These are phyloP conservation scores for Linnaemya tessellans DNA, from an alignment of 2,888 invertebrate species.

Conservation along the genomic window DNA sequence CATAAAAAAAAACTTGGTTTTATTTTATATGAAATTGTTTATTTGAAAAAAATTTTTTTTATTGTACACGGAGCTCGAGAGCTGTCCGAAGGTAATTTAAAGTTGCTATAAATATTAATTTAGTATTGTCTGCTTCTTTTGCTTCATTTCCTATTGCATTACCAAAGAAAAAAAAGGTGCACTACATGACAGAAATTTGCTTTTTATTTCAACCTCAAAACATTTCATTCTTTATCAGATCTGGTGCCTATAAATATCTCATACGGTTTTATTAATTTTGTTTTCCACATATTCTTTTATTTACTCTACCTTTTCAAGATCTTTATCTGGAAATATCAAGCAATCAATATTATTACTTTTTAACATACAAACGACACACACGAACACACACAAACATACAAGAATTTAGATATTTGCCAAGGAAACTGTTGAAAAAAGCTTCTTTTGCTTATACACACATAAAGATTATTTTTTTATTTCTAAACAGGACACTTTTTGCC, in stretches of 20 bases:
- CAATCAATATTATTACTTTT: slow-evolving; percentile 64
- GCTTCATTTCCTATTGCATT: no score
- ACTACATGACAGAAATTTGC: no score
- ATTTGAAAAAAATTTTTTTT: no score
- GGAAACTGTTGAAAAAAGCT: background rate
- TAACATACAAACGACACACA: background rate
- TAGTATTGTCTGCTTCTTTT: no score
- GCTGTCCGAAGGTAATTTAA: no score
- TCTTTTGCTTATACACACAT: background rate
- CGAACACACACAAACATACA: background rate
- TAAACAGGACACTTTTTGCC: slow-evolving; percentile 68
- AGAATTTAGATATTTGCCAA: background rate
- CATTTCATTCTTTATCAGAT: background rate
- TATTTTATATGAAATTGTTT: no score
- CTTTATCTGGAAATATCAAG: background rate
- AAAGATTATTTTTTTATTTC: slow-evolving; percentile 1
- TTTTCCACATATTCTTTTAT: background rate
- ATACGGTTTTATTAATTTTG: slow-evolving; percentile 41
- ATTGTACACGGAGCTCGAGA: no score
- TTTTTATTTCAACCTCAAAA: no score
- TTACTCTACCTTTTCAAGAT: background rate
- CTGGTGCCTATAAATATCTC: slow-evolving; percentile 33
- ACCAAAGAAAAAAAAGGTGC: no score
- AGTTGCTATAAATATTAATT: no score
- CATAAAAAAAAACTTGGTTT: no score